These are phyloP conservation scores for Oasisia sp. DNA, from an alignment of 2,888 invertebrate genomes.

Conservation along the genomic window DNA sequence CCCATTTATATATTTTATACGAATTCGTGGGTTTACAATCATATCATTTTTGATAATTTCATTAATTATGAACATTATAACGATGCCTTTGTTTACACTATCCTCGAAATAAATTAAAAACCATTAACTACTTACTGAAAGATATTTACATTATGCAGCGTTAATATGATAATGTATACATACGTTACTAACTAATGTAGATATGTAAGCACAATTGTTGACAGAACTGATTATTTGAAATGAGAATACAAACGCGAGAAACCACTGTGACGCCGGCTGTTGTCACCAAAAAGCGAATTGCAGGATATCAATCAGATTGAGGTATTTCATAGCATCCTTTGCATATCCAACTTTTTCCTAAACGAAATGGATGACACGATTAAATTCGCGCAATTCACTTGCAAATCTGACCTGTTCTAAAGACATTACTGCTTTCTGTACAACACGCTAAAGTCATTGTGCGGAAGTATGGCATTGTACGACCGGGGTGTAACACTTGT, in stretches of 20 bases:
- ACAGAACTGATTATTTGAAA: background rate
- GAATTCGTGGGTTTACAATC: too few species aligned
- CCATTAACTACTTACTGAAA: too few species aligned
- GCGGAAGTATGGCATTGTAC: background rate
- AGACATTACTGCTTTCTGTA: background rate
- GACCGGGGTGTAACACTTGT: background rate
- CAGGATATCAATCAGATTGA: background rate
- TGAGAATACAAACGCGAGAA: background rate
- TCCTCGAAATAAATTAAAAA: too few species aligned
- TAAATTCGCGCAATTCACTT: background rate
- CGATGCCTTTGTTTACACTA: too few species aligned
- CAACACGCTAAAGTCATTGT: background rate
- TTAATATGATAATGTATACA: background rate
- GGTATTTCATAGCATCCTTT: conserved; percentile 1
- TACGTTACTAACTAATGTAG: background rate
- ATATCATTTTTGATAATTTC: too few species aligned
- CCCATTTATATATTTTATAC: too few species aligned
- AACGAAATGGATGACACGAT: background rate
- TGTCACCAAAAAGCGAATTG: background rate
- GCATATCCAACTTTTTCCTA: background rate
- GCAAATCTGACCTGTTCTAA: background rate
- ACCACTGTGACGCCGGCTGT: background rate
- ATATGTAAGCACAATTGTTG: background rate
- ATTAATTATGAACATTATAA: too few species aligned
- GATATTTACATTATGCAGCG: too few species aligned